phyloP scores from a whole-genome alignment of 2,888 invertebrate species.

The Tridacna gigas region DNA sequence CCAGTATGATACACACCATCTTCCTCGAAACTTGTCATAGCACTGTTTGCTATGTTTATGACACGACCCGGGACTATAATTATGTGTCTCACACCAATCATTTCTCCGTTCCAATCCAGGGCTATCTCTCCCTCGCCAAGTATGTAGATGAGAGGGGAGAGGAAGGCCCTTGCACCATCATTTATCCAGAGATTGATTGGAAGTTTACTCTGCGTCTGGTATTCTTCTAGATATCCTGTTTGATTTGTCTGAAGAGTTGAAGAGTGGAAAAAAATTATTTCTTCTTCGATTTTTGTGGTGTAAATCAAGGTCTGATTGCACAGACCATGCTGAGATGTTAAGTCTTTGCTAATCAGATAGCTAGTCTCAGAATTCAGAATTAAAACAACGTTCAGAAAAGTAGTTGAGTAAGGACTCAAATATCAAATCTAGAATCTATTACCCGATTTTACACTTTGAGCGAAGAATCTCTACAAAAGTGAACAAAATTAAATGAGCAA shows the following conservation, averaged over 20 bases:
- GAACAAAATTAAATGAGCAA: too few species aligned
- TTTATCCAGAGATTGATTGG: conserved; percentile 76
- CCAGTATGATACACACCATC: conserved; percentile 65
- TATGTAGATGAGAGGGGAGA: conserved; percentile 75
- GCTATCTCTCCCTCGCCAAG: conserved; percentile 75
- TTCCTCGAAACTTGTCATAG: conserved; percentile 69
- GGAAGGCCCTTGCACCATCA: conserved; percentile 65
- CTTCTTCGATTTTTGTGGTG: too few species aligned
- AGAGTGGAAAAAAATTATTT: neutral
- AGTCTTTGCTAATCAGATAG: too few species aligned
- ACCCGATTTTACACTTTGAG: too few species aligned
- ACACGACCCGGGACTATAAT: conserved; percentile 74
- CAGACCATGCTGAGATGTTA: too few species aligned
- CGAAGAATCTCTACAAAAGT: too few species aligned
- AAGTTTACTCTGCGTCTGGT: conserved; percentile 65
- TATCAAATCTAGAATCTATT: too few species aligned
- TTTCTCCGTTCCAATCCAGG: conserved; percentile 75
- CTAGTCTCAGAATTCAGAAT: too few species aligned
- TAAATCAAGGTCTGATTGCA: too few species aligned
- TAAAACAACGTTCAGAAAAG: too few species aligned
- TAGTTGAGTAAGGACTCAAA: too few species aligned
- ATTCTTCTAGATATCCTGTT: conserved; percentile 66
- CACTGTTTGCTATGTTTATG: conserved; percentile 66
- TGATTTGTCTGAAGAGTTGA: conserved; percentile 55
- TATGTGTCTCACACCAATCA: conserved; percentile 73